Base-by-base conservation (phyloP, 2,888 invertebrate genomes). In the Drosophila koepferae region DNA sequence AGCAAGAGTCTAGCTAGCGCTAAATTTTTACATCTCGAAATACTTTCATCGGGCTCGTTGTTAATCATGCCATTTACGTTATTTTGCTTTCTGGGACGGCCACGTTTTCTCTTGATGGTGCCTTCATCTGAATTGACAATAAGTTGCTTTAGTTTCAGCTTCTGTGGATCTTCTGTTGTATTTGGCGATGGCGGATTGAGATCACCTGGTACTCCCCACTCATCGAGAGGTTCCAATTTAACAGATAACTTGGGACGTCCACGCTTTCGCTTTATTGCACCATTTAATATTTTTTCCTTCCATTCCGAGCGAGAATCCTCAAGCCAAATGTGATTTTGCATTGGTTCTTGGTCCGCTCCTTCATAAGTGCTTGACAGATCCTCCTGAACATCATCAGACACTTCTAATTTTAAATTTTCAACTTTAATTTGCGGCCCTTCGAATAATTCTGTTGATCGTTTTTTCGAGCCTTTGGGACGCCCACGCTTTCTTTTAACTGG, bases 1-100 rank as follows among this genome's bases (percentile, higher is more conserved):
- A 62, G n/a, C 12, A 77, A 46, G 6, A 77, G 64, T 46, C 54
- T 56, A 3, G 63, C 77, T 16, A 77, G 40, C 3, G 77, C 74
- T 0, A 43, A 9, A 41, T 77, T 77, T 48, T 68, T 77, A 49
- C 56, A 60, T 38, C 48, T 63, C 2, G 44, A n/a, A 6, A 40
- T 20, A 18, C 12, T 28, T 62, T 18, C 60, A 16, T 44, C 20
- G 5, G 12, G n/a, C 18, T 20, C 18, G 10, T 12, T 20, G 10
- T 12, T 20, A 4, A 14, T 9, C 20, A 16, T 28, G 6, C 10
- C 3, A n/a, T 12, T 58, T 14, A 31, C 7, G 1, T 2, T n/a
- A n/a, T 8, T 3, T 9, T 36, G 28, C 36, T 77, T 77, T 40
- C 48, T 54, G 9, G 77, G 77, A 8, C 77, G 70, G 16, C 77